A percentile compares a stretch with the other conserved stretches of the same genome.
These are phyloP conservation scores for Latrodectus geometricus DNA, from an alignment of 1,140 invertebrate genomes.

Conservation along the genomic window DNA sequence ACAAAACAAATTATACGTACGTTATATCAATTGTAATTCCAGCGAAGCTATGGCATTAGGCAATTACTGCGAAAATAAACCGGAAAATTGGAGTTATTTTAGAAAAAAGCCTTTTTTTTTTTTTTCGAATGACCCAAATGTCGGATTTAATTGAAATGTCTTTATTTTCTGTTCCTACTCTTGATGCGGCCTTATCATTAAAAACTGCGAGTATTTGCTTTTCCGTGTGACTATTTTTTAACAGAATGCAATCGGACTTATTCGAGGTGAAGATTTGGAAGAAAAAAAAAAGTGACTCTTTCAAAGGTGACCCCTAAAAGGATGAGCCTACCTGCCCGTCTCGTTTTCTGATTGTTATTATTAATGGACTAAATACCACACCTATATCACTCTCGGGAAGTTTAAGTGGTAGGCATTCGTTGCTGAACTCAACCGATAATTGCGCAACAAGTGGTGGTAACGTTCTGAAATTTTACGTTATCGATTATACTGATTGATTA, in stretches of 20 bases:
- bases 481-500: no score
- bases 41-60: not conserved
- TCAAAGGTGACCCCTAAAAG: no score
- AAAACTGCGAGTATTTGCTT: not conserved
- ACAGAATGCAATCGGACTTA: not conserved
- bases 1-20: not conserved
- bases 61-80: constrained; percentile 8
- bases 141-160: constrained; percentile 13
- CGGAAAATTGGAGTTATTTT: constrained; percentile 1
- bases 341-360: no score
- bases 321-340: no score
- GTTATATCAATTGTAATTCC: not conserved
- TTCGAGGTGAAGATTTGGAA: not conserved
- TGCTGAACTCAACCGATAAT: no score
- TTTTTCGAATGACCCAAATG: not conserved
- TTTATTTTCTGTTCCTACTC: not conserved
- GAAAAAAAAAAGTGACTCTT: no score
- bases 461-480: no score
- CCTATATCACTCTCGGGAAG: no score
- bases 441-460: no score
- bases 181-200: not conserved
- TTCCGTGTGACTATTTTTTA: not conserved
- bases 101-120: not conserved
- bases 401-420: no score
- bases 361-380: no score